These are phyloP conservation scores for Mormyrus proboscirostris DNA, from an alignment of 2,797 vertebrate genomes.

Conservation along the genomic window DNA sequence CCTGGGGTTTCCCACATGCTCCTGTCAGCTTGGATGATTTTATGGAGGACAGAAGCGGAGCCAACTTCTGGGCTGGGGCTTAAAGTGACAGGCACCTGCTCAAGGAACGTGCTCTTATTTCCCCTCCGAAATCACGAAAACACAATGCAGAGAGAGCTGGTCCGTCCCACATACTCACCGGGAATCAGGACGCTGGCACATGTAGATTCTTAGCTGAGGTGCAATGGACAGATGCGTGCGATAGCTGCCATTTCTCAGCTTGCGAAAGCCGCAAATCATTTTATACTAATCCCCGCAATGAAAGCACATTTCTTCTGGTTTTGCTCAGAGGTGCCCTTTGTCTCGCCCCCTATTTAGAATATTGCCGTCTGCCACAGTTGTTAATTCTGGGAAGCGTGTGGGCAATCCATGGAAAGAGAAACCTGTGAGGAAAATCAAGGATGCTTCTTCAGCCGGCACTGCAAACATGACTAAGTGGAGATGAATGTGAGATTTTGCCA, in stretches of 20 bases:
- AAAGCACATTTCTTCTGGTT: neutral
- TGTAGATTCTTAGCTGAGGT: conserved; percentile 6
- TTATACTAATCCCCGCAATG: neutral
- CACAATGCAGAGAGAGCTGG: neutral
- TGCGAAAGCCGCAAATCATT: conserved; percentile 9
- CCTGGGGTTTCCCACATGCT: conserved; percentile 9
- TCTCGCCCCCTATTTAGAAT: neutral
- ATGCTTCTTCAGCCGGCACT: neutral
- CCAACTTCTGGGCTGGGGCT: neutral
- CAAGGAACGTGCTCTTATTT: neutral
- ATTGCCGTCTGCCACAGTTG: neutral
- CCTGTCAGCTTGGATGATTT: conserved; percentile 17
- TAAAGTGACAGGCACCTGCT: conserved; percentile 7
- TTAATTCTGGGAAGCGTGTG: neutral
- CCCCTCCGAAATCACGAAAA: neutral
- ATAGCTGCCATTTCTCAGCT: neutral
- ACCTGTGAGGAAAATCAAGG: neutral
- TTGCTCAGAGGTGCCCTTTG: neutral
- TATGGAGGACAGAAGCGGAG: neutral
- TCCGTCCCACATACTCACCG: neutral
- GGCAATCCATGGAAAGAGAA: neutral
- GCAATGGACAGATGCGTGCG: neutral
- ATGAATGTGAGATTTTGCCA: conserved; percentile 2
- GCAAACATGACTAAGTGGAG: neutral
- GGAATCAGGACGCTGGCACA: neutral